These are phyloP conservation scores for Raja brachyura DNA, from an alignment of 2,113 vertebrate species.

Conservation along the genomic window DNA sequence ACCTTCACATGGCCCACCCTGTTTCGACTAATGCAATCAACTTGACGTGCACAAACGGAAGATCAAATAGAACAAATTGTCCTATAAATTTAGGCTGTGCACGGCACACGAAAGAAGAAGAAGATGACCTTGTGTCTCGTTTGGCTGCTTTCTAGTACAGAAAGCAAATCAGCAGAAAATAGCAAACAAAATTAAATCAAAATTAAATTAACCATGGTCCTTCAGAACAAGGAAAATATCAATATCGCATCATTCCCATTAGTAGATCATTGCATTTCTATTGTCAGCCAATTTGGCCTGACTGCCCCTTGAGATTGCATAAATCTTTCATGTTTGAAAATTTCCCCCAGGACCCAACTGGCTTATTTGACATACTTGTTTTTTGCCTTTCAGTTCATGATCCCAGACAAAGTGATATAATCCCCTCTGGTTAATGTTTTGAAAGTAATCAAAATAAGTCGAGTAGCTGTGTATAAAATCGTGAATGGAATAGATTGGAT, in stretches of 20 bases:
- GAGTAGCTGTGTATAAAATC: background rate
- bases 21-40: too few relatives aligned
- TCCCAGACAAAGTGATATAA: background rate
- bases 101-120: too few relatives aligned
- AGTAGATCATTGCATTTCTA: background rate
- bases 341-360: background rate
- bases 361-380: background rate
- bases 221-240: background rate
- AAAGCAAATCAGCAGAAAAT: too few relatives aligned
- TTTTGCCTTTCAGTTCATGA: background rate
- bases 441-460: background rate
- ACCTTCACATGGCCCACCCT: too few relatives aligned
- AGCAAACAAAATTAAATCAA: too few relatives aligned
- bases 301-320: background rate
- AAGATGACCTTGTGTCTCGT: too few relatives aligned
- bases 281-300: background rate
- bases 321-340: background rate
- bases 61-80: too few relatives aligned
- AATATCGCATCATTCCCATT: background rate
- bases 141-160: too few relatives aligned
- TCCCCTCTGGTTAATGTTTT: background rate
- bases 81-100: too few relatives aligned
- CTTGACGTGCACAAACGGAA: too few relatives aligned
- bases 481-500: too few relatives aligned
- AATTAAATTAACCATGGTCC: background rate